Base-by-base conservation (phyloP, 2,888 invertebrate genomes). In the Pristionchus entomophagus region DNA sequence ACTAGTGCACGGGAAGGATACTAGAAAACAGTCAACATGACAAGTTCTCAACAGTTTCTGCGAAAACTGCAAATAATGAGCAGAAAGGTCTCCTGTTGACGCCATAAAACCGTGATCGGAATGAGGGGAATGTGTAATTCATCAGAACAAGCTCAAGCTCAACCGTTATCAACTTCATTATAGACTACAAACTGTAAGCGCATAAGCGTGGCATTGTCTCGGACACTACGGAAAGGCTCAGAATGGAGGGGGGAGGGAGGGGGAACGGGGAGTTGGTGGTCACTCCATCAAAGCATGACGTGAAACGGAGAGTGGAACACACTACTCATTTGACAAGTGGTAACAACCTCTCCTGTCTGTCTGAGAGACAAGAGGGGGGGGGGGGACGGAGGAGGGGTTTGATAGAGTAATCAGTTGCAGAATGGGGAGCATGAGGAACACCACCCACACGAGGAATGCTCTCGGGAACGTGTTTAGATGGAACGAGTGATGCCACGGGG, bases 271-370 rank as follows among this genome's bases (percentile, higher is more conserved):
- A 10, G 22, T 73, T 41, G n/a, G n/a, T n/a, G n/a, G n/a, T n/a
- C 69, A 69, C 56, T 65, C 35, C 32, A 2, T 29, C 65, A 35
- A 19, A 3, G 17, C 14, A 32, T 73, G 73, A 73, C 73, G 73
- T 73, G 73, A 73, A 73, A 73, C n/a, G 41, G 73, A 41, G 41
- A 73, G 73, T 73, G 73, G 73, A 73, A 73, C 65, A 62, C n/a
- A 32, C 32, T n/a, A n/a, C n/a, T n/a, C n/a, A n/a, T n/a, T 29
- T 29, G 29, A 62, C 69, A 73, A 73, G 45, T n/a, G 73, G 45
- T n/a, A 41, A 73, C 41, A n/a, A 38, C 14, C 8, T 45, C 45
- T 6, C 6, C 69, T 5, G 26, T 35, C 19, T n/a, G 26, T 26
- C 73, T 65, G 45, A 14, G 14, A 26, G 38, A 19, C 2, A 62